Evolutionary conservation across 1,140 invertebrate genomes (phyloP).

Genomic region (Drosophila sulfurigaster): DNA sequence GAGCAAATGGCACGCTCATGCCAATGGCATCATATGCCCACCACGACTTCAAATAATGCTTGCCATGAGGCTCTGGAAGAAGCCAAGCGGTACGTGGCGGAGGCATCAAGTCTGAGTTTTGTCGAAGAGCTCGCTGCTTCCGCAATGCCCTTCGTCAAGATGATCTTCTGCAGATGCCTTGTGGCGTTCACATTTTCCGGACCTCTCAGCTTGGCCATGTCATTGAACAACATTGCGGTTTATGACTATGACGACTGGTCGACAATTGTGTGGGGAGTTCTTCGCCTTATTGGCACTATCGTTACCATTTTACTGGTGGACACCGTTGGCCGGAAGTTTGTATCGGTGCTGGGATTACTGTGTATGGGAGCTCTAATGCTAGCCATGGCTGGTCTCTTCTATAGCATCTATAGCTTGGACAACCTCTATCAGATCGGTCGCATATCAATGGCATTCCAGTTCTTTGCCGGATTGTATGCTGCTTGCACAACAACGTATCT

Average conservation of each 20-base stretch:
- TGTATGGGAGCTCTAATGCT: constrained; percentile 67
- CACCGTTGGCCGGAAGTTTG: constrained; percentile 56
- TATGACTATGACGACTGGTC: constrained; percentile 38
- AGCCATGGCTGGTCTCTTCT: constrained; percentile 61
- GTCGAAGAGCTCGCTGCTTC: constrained; percentile 39
- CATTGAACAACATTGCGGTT: constrained; percentile 2
- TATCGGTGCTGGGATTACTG: constrained; percentile 52
- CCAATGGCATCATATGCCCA: constrained; percentile 35
- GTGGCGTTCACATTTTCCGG: constrained; percentile 70
- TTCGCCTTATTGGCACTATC: constrained; percentile 60
- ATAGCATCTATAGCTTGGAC: constrained; percentile 1
- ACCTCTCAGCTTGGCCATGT: constrained; percentile 45
- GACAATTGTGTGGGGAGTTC: constrained; percentile 31
- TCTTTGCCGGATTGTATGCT: constrained; percentile 68
- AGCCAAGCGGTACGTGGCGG: constrained; percentile 58
- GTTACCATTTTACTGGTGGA: constrained; percentile 52
- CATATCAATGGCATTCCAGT: constrained; percentile 64
- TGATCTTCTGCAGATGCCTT: constrained; percentile 65
- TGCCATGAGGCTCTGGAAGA: constrained; percentile 50
- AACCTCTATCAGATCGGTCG: constrained; percentile 40
- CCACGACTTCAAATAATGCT: constrained; percentile 3
- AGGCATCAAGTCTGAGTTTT: constrained; percentile 38
- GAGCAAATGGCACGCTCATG: constrained; percentile 52
- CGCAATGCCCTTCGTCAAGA: constrained; percentile 59
- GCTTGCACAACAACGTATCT: constrained; percentile 58